Evolutionary conservation across 2,888 invertebrate genomes (phyloP).

Genomic region (Drepana falcataria): DNA sequence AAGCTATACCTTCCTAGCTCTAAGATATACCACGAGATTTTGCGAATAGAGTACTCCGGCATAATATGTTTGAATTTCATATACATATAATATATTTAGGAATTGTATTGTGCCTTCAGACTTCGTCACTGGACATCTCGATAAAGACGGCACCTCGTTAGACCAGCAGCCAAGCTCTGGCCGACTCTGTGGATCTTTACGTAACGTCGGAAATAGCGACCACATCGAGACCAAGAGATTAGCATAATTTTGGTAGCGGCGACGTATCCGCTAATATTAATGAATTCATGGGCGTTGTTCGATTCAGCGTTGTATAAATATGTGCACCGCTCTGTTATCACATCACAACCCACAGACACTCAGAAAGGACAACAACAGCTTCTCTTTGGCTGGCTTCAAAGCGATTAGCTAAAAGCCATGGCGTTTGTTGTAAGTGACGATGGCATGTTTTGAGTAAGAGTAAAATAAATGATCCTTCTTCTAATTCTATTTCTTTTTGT

Average conservation of each 20-base stretch:
- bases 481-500: constrained; percentile 22
- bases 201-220: constrained; percentile 22
- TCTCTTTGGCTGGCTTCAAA: constrained; percentile 57
- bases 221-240: constrained; percentile 23
- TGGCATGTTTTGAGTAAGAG: constrained; percentile 13
- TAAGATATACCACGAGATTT: no score
- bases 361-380: constrained; percentile 63
- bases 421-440: constrained; percentile 68
- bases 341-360: constrained; percentile 60
- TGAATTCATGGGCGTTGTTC: constrained; percentile 56
- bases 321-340: constrained; percentile 50
- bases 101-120: no score
- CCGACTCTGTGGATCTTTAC: constrained; percentile 10
- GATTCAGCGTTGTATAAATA: constrained; percentile 70
- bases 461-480: constrained; percentile 2
- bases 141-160: no score
- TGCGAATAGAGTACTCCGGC: no score
- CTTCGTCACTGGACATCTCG: no score
- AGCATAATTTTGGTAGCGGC: constrained; percentile 30
- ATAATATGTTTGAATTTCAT: no score
- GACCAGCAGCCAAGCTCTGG: constrained; percentile 9
- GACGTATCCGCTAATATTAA: constrained; percentile 45
- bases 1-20: no score
- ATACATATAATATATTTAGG: no score
- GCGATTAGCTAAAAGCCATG: constrained; percentile 78